Conservation (phyloP, 1,140 invertebrate genomes). For the Eurosta solidaginis region DNA sequence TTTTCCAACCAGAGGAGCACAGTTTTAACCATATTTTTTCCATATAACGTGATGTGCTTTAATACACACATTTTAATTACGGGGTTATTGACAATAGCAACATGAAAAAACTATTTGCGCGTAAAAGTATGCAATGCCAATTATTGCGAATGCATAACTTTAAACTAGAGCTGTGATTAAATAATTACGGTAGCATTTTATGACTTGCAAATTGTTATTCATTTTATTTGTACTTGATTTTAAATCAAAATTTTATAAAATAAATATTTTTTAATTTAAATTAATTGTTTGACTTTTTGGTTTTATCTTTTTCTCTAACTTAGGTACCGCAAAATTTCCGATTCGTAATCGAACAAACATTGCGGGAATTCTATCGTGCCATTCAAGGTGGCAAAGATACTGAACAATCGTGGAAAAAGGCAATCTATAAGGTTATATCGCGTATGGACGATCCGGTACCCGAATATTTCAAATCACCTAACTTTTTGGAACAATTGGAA, state of each 20-base stretch:
- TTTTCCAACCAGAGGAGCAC: no score
- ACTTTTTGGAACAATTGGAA: constrained; percentile 98
- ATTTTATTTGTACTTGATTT: neutral
- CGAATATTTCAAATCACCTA: constrained; percentile 99
- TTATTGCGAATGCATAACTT: no score
- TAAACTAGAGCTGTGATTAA: no score
- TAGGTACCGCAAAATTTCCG: constrained; percentile 98
- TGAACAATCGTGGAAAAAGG: constrained; percentile 99
- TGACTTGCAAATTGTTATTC: no score
- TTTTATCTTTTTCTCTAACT: neutral
- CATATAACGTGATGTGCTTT: no score
- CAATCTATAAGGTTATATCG: constrained; percentile 99
- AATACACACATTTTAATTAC: no score
- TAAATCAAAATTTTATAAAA: neutral
- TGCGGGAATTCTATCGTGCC: constrained; percentile 98
- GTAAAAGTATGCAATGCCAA: no score
- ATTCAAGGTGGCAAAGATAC: constrained; percentile 93
- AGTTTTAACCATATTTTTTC: no score
- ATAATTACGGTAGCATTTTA: no score
- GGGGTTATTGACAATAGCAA: no score
- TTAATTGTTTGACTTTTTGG: constrained; percentile 18
- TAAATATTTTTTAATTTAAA: neutral
- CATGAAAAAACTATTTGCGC: no score
- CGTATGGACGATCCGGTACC: constrained; percentile 97
- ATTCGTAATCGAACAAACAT: constrained; percentile 93